Conservation (phyloP, 1,140 invertebrate genomes). For the Drosophila tristis region DNA sequence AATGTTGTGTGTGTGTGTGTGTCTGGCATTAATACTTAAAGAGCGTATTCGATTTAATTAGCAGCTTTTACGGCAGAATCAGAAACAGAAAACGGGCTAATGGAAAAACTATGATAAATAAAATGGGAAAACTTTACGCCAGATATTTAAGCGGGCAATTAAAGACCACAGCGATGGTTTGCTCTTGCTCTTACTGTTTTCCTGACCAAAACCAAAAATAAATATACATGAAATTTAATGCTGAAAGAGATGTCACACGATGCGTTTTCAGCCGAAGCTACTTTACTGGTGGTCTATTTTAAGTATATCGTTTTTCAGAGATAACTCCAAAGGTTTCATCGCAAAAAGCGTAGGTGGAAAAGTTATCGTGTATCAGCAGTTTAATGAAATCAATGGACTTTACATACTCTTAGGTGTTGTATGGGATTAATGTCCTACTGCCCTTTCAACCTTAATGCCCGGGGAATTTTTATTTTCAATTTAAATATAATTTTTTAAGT, state of each 20-base stretch:
- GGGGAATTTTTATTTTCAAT: slow-evolving; percentile 24
- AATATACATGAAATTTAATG: slow-evolving; percentile 9
- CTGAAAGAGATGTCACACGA: not conserved
- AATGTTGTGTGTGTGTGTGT: slow-evolving; percentile 11
- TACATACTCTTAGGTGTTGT: too few species aligned
- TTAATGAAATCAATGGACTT: too few species aligned
- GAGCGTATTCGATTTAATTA: slow-evolving; percentile 65
- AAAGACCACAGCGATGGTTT: slow-evolving; percentile 6
- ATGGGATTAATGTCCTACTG: too few species aligned
- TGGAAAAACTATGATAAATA: slow-evolving; percentile 20
- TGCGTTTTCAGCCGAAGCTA: not conserved
- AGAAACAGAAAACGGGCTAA: slow-evolving; percentile 8
- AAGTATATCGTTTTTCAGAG: too few species aligned
- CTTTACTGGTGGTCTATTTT: too few species aligned
- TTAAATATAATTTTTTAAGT: slow-evolving; percentile 10
- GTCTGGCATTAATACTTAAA: slow-evolving; percentile 62
- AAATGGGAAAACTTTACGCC: slow-evolving; percentile 18
- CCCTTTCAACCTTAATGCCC: not conserved
- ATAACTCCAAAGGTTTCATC: too few species aligned
- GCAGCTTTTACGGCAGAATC: slow-evolving; percentile 16
- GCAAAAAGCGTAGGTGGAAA: too few species aligned
- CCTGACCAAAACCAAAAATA: slow-evolving; percentile 7
- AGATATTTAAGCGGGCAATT: slow-evolving; percentile 41
- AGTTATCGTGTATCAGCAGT: too few species aligned
- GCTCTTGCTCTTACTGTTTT: not conserved